Conservation (phyloP, 2,888 invertebrate genomes). For the Eupithecia exiguata region DNA sequence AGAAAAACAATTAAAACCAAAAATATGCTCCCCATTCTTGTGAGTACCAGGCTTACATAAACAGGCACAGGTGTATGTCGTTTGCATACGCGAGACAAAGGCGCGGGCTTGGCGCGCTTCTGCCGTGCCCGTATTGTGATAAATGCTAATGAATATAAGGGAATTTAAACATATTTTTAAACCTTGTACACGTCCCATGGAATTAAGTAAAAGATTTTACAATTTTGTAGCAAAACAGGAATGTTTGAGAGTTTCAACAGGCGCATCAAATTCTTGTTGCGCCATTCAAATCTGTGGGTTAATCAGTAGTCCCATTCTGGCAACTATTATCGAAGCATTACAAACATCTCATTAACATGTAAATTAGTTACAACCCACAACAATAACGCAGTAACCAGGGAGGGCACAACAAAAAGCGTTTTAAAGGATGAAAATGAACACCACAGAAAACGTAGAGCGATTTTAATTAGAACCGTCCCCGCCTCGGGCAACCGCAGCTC, state of each 20-base stretch:
- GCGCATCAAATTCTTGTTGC: conserved; percentile 16
- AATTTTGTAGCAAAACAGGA: conserved; percentile 10
- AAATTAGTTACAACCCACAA: conserved; percentile 79
- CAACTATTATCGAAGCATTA: conserved; percentile 59
- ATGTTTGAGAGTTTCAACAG: conserved; percentile 12
- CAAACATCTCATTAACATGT: conserved; percentile 78
- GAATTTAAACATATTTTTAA: conserved; percentile 55
- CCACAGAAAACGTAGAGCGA: conserved; percentile 75
- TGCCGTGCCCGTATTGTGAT: conserved; percentile 73
- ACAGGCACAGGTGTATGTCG: conserved; percentile 72
- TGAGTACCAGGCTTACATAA: conserved; percentile 69
- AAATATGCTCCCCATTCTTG: conserved; percentile 34
- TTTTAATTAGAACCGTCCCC: conserved; percentile 78
- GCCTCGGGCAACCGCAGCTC: conserved; percentile 74
- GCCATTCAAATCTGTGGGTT: conserved; percentile 39
- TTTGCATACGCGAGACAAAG: conserved; percentile 78
- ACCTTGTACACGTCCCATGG: conserved; percentile 11
- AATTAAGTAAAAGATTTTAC: conserved; percentile 14
- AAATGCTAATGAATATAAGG: conserved; percentile 74
- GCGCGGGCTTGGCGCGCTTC: conserved; percentile 67
- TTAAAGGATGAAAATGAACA: conserved; percentile 79
- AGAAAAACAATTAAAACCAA: conserved; percentile 37
- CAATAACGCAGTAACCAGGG: conserved; percentile 75
- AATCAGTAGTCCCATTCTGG: conserved; percentile 52
- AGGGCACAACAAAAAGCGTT: conserved; percentile 75